These are phyloP conservation scores for Tetranychus truncatus DNA, from an alignment of 2,888 invertebrate genomes.

Conservation along the genomic window DNA sequence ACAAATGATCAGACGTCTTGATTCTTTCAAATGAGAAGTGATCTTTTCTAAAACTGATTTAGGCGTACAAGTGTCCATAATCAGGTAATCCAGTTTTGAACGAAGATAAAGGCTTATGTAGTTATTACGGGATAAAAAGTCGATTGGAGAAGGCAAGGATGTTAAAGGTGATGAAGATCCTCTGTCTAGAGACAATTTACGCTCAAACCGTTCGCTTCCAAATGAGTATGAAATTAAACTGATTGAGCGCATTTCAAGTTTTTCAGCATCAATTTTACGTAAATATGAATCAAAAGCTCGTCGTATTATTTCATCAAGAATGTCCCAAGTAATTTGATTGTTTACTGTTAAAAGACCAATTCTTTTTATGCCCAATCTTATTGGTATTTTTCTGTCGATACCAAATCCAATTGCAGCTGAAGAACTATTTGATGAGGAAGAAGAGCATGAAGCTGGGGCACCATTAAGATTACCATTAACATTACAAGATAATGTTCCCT, in stretches of 20 bases:
- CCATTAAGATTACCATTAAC: too few relatives aligned
- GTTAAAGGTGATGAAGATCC: neutral
- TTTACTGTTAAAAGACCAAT: neutral
- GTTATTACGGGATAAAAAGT: neutral
- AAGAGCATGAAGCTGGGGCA: too few relatives aligned
- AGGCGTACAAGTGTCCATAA: conserved; percentile 86
- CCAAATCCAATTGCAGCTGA: too few relatives aligned
- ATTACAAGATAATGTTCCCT: too few relatives aligned
- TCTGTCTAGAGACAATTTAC: neutral
- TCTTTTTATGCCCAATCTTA: neutral
- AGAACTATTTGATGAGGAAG: too few relatives aligned
- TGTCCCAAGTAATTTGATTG: neutral
- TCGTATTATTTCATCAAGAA: neutral
- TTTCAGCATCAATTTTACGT: neutral
- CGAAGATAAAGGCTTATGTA: neutral
- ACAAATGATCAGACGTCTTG: conserved; percentile 77
- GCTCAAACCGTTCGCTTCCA: neutral
- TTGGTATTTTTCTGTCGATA: neutral
- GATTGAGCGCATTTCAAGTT: neutral
- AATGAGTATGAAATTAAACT: neutral
- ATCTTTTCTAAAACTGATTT: conserved; percentile 87
- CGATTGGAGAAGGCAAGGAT: neutral
- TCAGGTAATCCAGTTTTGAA: conserved; percentile 30
- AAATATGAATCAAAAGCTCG: conserved; percentile 8
- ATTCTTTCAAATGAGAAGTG: conserved; percentile 69